Evolutionary conservation across 2,113 vertebrate species (phyloP).

Genomic region (Mus pahari): DNA sequence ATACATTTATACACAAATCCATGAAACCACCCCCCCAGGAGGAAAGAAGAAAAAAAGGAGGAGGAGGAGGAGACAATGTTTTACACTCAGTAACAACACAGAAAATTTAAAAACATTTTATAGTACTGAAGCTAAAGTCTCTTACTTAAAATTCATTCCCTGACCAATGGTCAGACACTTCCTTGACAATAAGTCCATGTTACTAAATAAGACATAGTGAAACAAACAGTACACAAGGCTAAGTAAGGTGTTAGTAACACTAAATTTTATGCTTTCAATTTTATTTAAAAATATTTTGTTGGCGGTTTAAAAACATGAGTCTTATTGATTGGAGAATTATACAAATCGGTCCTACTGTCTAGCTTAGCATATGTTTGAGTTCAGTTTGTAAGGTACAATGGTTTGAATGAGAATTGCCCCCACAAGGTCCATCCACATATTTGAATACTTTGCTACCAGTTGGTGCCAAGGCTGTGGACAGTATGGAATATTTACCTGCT

Average conservation of each 20-base stretch:
- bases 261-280: neutral
- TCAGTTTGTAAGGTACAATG: neutral
- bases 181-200: neutral
- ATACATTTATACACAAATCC: neutral
- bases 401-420: neutral
- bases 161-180: neutral
- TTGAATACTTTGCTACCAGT: neutral
- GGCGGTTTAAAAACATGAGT: neutral
- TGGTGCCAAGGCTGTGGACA: fast-evolving
- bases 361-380: neutral
- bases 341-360: neutral
- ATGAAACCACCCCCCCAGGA: neutral
- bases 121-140: neutral
- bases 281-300: neutral
- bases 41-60: neutral
- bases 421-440: neutral
- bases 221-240: neutral
- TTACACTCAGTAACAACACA: neutral
- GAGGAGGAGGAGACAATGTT: neutral
- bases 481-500: neutral
- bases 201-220: neutral
- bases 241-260: neutral
- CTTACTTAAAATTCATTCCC: neutral
- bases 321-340: neutral
- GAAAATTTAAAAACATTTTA: neutral